phyloP scores from a whole-genome alignment of 2,797 vertebrate genomes.

The Philypnodon macrostomus region DNA sequence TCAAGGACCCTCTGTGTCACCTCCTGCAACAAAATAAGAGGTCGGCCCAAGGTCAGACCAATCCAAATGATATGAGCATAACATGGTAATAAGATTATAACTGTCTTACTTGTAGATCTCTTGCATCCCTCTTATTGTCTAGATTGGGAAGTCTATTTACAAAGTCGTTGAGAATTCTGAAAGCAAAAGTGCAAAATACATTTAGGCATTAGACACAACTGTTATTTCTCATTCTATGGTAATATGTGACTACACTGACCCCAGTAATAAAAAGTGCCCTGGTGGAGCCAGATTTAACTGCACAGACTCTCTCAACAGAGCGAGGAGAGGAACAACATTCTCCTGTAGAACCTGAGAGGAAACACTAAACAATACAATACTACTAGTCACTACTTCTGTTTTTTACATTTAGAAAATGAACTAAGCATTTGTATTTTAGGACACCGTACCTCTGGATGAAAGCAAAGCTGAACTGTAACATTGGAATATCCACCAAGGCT shows the following conservation, averaged over 20 bases:
- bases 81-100: no score
- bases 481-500: slow-evolving; percentile 86
- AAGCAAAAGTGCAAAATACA: slow-evolving; percentile 10
- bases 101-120: slow-evolving; percentile 87
- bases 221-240: background rate
- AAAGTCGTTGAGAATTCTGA: slow-evolving; percentile 92
- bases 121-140: slow-evolving; percentile 93
- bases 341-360: slow-evolving; percentile 85
- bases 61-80: background rate
- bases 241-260: slow-evolving; percentile 73
- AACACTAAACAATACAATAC: slow-evolving; percentile 70
- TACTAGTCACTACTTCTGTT: background rate
- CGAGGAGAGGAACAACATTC: slow-evolving; percentile 83
- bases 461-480: slow-evolving; percentile 89
- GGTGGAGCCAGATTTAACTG: slow-evolving; percentile 92
- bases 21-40: slow-evolving; percentile 73
- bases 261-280: slow-evolving; percentile 91
- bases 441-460: slow-evolving; percentile 87
- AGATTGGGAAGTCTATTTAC: slow-evolving; percentile 88
- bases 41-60: background rate
- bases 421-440: background rate
- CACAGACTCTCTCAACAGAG: slow-evolving; percentile 88
- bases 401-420: background rate
- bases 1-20: slow-evolving; percentile 95
- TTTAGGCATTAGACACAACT: background rate